Evolutionary conservation across 2,888 invertebrate species (phyloP), one percentile per base, ranked within the genome.

Genomic region (Ectropis crepuscularia): DNA sequence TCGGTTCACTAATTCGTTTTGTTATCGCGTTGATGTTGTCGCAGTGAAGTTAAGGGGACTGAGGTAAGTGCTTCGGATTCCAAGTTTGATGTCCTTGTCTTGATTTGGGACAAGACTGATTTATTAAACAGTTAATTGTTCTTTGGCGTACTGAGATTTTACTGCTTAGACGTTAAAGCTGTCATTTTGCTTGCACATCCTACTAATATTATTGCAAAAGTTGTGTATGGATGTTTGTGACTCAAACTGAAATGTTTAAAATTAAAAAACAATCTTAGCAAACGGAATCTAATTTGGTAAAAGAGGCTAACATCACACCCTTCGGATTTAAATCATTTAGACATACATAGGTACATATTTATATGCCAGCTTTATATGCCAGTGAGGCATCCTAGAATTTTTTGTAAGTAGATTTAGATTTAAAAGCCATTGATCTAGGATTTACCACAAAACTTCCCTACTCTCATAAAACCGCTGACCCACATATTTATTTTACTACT

Each of bases 21-120:
- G 64, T 72, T 67, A 67, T 69, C 68, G 53, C 70, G 69, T 73
- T 73, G 70, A 63, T 51, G 57, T 58, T 61, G 53, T 42, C 59
- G 39, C 28, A 42, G 41, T 16, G 10, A 5, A 51, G 8, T 10
- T 9, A 41, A 41, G 5, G 41, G 9, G 6, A 41, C 9, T 37
- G 45, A 9, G 46, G 45, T 59, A 51, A 59, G 12, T 57, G 4
- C 16, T 28, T 28, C 39, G 49, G 45, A 61, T 51, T 46, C 46
- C 5, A 57, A 57, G 16, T 57, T 61, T 50, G 11, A 9, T 39
- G 50, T 9, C 28, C 41, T 46, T 46, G 28, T 36, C 28, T 49
- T n/a, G 47, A 37, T 6, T 8, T 11, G 38, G 9, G 8, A 38
- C 46, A 11, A 16, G 11, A 45, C 11, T 5, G 6, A 28, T 9